Percentiles rank a stretch among this genome's conserved stretches.
Conservation (phyloP, 1,140 invertebrate species). For the Drosophila equinoxialis region DNA sequence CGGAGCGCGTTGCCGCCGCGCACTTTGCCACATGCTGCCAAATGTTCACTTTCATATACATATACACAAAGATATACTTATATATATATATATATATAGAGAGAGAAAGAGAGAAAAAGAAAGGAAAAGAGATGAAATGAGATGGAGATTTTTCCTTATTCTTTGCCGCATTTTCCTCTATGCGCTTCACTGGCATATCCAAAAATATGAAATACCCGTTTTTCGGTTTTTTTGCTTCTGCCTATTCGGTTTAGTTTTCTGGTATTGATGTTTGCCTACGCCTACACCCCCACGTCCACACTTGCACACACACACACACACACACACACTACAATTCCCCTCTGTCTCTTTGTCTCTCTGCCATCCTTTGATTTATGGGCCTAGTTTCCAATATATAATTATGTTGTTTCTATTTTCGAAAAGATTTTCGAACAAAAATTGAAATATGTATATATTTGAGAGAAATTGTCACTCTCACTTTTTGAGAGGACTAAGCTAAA, state of each 20-base stretch:
- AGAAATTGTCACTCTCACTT: slow-evolving; percentile 54
- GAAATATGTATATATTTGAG: slow-evolving; percentile 44
- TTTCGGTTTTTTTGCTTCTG: not conserved
- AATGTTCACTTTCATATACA: slow-evolving; percentile 45
- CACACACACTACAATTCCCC: not conserved
- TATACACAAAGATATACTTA: not conserved
- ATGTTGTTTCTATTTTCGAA: slow-evolving; percentile 72
- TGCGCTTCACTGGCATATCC: slow-evolving; percentile 8
- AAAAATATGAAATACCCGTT: slow-evolving; percentile 24
- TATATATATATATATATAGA: not conserved
- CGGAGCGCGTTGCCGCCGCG: slow-evolving; percentile 54
- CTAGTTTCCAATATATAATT: slow-evolving; percentile 73
- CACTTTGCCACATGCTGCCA: slow-evolving; percentile 77
- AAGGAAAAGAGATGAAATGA: not conserved
- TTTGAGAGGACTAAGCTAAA: slow-evolving; percentile 12
- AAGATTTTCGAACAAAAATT: slow-evolving; percentile 21
- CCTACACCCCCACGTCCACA: not conserved
- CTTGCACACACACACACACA: not conserved
- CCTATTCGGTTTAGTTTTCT: slow-evolving; percentile 3
- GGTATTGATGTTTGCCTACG: slow-evolving; percentile 10
- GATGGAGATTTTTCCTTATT: slow-evolving; percentile 32
- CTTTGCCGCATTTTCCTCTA: slow-evolving; percentile 34
- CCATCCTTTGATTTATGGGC: slow-evolving; percentile 66
- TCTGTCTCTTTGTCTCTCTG: not conserved
- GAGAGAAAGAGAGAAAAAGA: slow-evolving; percentile 6